Evolutionary conservation across 1,140 invertebrate genomes (phyloP), one percentile per base, ranked within the genome.

Genomic region (Cyclargus thomasi): DNA sequence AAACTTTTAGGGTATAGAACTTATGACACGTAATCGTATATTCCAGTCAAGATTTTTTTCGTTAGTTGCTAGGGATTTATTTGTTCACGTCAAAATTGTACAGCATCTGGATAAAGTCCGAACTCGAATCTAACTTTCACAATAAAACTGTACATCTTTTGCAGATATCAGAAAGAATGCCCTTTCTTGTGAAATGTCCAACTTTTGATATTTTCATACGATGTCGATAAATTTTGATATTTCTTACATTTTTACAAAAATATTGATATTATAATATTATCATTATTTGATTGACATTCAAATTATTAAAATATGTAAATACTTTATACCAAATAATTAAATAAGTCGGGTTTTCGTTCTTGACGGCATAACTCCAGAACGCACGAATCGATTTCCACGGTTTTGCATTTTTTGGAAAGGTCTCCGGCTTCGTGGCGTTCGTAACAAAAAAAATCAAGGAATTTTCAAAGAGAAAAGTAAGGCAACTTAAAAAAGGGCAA

Each of bases 11-110:
- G 78, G 79, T 79, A 88, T 88, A 88, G 88, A 90, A 90, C 85
- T 90, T 90, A 90, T 88, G 86, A 90, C 85, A 88, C 80, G 84
- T 88, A 88, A 90, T 90, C 88, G 80, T 85, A 88, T 87, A 85
- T 85, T 85, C 79, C 79, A 82, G 77, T 84, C 76, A 75, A 84
- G 57, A 64, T 74, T 74, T 72, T 74, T 74, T 74, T 65, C 57
- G 67, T 59, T 53, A 67, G 67, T 53, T 62, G 47, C 65, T 20
- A 47, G 62, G 67, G 70, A 73, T 66, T 69, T 70, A 69, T 71
- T 71, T 67, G 18, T 20, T 17, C 36, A 29, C 57, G 65, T 67
- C 65, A 67, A 67, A 67, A 67, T 67, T 67, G 65, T 67, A 67
- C 36, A 67, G 53, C 53, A 62, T 67, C 65, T 67, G 65, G 65